Percentiles rank a stretch among this genome's conserved stretches.
phyloP scores from a whole-genome alignment of 2,113 vertebrate species.

The Macquaria australasica region DNA sequence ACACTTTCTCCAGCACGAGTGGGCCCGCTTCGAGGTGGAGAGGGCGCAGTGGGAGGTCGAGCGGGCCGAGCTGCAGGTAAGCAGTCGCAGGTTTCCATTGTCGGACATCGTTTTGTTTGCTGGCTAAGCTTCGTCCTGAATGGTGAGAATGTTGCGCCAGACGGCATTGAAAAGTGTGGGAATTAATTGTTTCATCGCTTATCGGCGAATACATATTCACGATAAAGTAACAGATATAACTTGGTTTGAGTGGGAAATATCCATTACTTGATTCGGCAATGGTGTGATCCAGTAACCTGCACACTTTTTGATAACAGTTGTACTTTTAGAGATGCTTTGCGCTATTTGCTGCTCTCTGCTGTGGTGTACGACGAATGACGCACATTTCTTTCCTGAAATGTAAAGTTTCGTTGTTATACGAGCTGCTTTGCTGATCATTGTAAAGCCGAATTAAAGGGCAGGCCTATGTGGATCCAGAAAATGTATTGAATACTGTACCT shows the following conservation, averaged over 20 bases:
- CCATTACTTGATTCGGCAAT: not conserved
- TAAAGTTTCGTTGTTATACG: not conserved
- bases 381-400: constrained; percentile 21
- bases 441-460: not conserved
- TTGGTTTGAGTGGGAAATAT: fast-evolving
- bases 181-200: fast-evolving
- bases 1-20: constrained; percentile 97
- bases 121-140: not conserved
- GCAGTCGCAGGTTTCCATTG: not conserved
- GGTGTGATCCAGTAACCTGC: fast-evolving
- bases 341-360: not conserved
- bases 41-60: constrained; percentile 94
- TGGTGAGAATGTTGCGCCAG: not conserved
- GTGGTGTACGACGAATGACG: constrained; percentile 21
- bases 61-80: constrained; percentile 95
- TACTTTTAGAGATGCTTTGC: not conserved
- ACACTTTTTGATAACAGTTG: fast-evolving
- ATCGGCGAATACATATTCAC: fast-evolving
- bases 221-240: not conserved
- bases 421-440: fast-evolving
- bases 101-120: constrained; percentile 18
- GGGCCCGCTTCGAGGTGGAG: constrained; percentile 96
- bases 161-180: fast-evolving
- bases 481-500: fast-evolving
- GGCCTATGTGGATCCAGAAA: fast-evolving